Evolutionary conservation across 1,140 invertebrate genomes (phyloP).

Genomic region (Musca domestica): DNA sequence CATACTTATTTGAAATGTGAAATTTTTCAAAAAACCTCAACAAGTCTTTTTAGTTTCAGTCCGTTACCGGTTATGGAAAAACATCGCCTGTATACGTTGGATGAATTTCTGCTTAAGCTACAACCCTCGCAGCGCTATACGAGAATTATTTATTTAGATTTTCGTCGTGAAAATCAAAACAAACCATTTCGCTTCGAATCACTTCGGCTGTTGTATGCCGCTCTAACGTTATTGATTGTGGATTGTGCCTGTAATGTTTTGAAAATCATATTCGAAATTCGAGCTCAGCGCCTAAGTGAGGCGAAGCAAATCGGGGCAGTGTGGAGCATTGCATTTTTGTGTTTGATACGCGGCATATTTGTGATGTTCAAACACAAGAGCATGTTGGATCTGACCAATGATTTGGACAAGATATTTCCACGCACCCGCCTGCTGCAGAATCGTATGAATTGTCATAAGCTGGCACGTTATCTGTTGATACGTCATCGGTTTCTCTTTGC

Average conservation of each 20-base stretch:
- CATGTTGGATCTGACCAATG: slow-evolving; percentile 4
- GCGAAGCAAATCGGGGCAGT: slow-evolving; percentile 20
- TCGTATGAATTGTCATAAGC: neutral
- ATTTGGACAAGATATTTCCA: slow-evolving; percentile 19
- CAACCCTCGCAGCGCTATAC: slow-evolving; percentile 12
- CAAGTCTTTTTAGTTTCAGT: too few relatives aligned
- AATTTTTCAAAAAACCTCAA: too few relatives aligned
- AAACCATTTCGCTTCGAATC: neutral
- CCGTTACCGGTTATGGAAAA: neutral
- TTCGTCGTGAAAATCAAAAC: neutral
- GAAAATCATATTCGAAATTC: neutral
- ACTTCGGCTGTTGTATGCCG: neutral
- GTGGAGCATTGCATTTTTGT: slow-evolving; percentile 9
- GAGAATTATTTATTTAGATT: slow-evolving; percentile 9
- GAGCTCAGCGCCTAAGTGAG: neutral
- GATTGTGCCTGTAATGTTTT: slow-evolving; percentile 15
- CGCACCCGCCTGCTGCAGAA: neutral
- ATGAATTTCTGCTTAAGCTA: slow-evolving; percentile 1
- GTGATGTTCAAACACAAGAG: neutral
- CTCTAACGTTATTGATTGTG: neutral
- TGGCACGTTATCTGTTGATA: neutral
- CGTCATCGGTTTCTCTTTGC: neutral
- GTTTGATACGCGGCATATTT: slow-evolving; percentile 11
- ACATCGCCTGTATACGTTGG: neutral
- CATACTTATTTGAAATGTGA: too few relatives aligned